Conservation (phyloP, 2,888 invertebrate genomes). For the Acleris holmiana region DNA sequence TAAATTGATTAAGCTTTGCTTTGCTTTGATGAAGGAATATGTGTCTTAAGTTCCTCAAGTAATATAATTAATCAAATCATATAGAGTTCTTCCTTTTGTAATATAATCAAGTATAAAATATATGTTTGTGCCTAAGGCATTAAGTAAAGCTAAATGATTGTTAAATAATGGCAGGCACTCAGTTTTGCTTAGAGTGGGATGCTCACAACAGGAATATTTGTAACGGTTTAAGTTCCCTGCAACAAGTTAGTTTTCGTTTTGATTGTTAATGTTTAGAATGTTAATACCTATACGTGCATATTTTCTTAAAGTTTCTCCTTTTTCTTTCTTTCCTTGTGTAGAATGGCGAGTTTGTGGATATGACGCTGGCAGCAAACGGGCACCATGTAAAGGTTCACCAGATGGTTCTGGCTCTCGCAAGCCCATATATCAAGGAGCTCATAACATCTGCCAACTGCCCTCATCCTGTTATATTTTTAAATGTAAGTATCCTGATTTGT, state of each 20-base stretch:
- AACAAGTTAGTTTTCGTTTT: slow-evolving; percentile 55
- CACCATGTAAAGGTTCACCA: slow-evolving; percentile 78
- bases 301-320: neutral
- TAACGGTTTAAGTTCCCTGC: slow-evolving; percentile 60
- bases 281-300: neutral
- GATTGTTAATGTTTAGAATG: neutral
- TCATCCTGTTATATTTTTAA: slow-evolving; percentile 76
- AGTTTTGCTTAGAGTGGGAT: slow-evolving; percentile 64
- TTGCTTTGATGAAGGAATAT: too few relatives aligned
- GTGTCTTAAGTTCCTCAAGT: too few relatives aligned
- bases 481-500: slow-evolving; percentile 57
- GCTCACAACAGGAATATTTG: slow-evolving; percentile 64
- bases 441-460: slow-evolving; percentile 67
- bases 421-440: slow-evolving; percentile 74
- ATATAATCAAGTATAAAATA: too few relatives aligned
- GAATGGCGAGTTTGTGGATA: slow-evolving; percentile 79
- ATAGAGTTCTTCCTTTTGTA: too few relatives aligned
- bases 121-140: too few relatives aligned
- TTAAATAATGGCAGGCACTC: slow-evolving; percentile 54
- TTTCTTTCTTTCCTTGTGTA: slow-evolving; percentile 43
- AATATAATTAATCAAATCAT: too few relatives aligned
- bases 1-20: too few relatives aligned
- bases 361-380: slow-evolving; percentile 78
- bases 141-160: too few relatives aligned
- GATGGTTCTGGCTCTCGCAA: slow-evolving; percentile 73